Evolutionary conservation across 2,113 vertebrate species (phyloP), one percentile per base, ranked within the genome.

Genomic region (Semnopithecus entellus): DNA sequence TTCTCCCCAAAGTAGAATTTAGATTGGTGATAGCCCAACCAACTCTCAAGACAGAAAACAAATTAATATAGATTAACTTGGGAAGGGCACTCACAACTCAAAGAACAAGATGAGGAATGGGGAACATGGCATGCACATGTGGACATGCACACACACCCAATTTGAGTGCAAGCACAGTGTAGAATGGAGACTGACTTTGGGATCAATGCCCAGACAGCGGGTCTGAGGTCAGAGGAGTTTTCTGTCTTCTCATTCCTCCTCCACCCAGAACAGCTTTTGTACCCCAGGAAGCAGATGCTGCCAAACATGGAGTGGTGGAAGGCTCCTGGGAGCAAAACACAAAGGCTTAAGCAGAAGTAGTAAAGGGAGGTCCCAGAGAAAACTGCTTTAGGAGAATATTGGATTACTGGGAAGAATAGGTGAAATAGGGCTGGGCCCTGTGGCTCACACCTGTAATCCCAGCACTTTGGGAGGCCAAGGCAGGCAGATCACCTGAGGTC

Each of bases 101-200:
- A 43, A 79, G 75, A 70, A 13, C 45, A 88, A 40, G 38, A 16
- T 45, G 64, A 75, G 76, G 48, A 50, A 18, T 40, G 64, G 43
- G 17, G n/a, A 48, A 35, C 20, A 55, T 0, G n/a, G 30, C 9
- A 6, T 6, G 52, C 32, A 2, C 20, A 12, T 22, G 32, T 8
- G 8, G 0, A 8, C 55, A 6, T 5, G 7, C 2, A 0, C 68
- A 30, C 30, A 8, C 0, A 6, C 27, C 17, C 1, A 30, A 2
- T 16, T 25, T 79, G 75, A 70, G 59, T 52, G 17, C 6, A 6
- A 55, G 52, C 12, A 40, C 5, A 14, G 3, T 5, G 23, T 13
- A 14, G 23, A 40, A 17, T 68, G n/a, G 81, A 61, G 75, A 73
- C 0, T 61, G 78, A 73, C 30, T 90, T 25, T 90, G 38, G 48